Evolutionary conservation across 2,888 invertebrate species (phyloP).

Genomic region (Cacoxenus indagator): DNA sequence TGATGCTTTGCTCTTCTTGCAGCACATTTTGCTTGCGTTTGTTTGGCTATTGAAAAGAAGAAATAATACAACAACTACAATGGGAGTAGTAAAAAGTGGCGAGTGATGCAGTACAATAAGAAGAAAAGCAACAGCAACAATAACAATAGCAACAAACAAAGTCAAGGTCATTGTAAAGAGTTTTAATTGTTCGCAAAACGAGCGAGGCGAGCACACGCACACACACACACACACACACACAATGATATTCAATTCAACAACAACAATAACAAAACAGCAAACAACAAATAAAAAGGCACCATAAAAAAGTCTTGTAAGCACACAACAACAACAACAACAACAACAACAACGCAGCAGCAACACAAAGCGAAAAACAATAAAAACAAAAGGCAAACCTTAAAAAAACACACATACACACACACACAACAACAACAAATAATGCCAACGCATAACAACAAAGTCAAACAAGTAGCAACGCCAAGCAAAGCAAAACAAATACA

Average conservation of each 20-base stretch:
- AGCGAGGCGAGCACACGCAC: conserved; percentile 42
- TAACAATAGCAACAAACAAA: conserved; percentile 54
- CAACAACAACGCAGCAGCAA: conserved; percentile 28
- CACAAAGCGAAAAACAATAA: not conserved
- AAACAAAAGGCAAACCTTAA: not conserved
- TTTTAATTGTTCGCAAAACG: conserved; percentile 69
- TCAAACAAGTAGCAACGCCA: too few species aligned
- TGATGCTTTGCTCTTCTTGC: not conserved
- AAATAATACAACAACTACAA: conserved; percentile 2
- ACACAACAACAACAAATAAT: not conserved
- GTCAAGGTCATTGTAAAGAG: conserved; percentile 71
- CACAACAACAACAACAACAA: conserved; percentile 42
- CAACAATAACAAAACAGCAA: not conserved
- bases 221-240: conserved; percentile 27
- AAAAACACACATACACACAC: not conserved
- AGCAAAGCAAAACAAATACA: too few species aligned
- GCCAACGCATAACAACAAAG: not conserved
- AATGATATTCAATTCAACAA: conserved; percentile 20
- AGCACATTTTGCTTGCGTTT: conserved; percentile 3
- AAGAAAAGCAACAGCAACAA: not conserved
- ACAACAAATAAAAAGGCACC: not conserved
- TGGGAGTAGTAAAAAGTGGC: not conserved
- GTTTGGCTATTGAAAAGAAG: conserved; percentile 11
- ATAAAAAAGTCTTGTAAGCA: too few species aligned
- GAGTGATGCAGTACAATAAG: not conserved